phyloP scores from a whole-genome alignment of 2,113 vertebrate species.

The Galeopterus variegatus region DNA sequence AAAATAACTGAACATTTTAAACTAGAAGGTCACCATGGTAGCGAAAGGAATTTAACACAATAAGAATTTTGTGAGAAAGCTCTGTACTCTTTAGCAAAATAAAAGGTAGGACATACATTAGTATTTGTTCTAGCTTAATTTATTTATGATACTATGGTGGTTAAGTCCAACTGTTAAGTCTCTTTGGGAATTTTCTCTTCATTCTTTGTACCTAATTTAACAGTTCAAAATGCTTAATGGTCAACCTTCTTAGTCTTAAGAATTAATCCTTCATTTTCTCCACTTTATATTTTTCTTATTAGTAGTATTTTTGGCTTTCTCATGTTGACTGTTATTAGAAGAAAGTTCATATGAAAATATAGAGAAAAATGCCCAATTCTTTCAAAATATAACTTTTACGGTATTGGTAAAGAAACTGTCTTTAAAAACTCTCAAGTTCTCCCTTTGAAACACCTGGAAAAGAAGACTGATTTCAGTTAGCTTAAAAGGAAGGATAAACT shows the following conservation, averaged over 20 bases:
- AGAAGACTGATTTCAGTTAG: background rate
- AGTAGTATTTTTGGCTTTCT: background rate
- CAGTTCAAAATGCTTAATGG: background rate
- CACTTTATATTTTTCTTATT: background rate
- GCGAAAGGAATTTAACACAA: conserved; percentile 71
- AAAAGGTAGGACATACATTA: background rate
- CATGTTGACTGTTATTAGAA: background rate
- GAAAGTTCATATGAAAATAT: background rate
- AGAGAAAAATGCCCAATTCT: background rate
- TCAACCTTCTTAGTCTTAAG: conserved; percentile 4
- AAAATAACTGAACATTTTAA: conserved; percentile 61
- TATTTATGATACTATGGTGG: conserved; percentile 10
- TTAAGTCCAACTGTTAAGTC: background rate
- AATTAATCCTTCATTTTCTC: conserved; percentile 40
- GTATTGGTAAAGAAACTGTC: background rate
- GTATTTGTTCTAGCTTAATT: conserved; percentile 60
- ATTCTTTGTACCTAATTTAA: background rate
- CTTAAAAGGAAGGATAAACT: background rate
- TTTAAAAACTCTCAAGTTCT: background rate
- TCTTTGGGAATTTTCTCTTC: background rate
- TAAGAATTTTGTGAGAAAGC: conserved; percentile 61
- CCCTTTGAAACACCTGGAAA: background rate
- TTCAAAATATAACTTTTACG: conserved; percentile 25
- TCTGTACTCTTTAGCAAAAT: conserved; percentile 5
- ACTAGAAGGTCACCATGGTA: conserved; percentile 68